Percentiles rank a stretch among this genome's conserved stretches.
These are phyloP conservation scores for Orthosia gothica DNA, from an alignment of 2,888 invertebrate genomes.

Conservation along the genomic window DNA sequence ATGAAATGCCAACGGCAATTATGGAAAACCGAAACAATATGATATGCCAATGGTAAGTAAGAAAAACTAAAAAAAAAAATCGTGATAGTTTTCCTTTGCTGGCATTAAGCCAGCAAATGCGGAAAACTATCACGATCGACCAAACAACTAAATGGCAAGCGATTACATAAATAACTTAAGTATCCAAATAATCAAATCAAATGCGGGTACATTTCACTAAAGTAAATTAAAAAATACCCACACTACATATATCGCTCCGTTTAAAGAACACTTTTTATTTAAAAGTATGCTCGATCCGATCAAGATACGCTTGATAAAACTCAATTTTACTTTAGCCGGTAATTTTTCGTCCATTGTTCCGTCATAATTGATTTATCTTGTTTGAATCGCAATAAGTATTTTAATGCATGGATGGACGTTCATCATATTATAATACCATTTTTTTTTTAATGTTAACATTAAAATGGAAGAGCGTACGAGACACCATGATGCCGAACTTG, in stretches of 20 bases:
- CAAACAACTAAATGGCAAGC: no score
- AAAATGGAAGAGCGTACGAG: no score
- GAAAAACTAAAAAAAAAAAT: not conserved
- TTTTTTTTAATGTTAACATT: no score
- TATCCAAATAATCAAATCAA: not conserved
- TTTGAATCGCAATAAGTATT: conserved; percentile 27
- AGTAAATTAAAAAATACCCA: not conserved
- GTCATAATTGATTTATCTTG: conserved; percentile 28
- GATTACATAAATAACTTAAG: not conserved
- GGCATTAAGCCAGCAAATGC: not conserved
- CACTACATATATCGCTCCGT: not conserved
- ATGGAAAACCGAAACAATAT: no score
- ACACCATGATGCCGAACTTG: no score
- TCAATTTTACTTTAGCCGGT: conserved; percentile 12
- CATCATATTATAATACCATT: not conserved
- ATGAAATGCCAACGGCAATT: no score
- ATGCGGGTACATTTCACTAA: not conserved
- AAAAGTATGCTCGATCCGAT: not conserved
- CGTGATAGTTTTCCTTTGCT: no score
- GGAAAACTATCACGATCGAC: no score
- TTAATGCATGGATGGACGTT: conserved; percentile 15
- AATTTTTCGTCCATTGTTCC: conserved; percentile 8
- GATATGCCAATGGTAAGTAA: not conserved
- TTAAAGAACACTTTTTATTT: not conserved
- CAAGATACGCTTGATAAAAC: conserved; percentile 11